phyloP scores from a whole-genome alignment of 2,888 invertebrate genomes.

The Cheilosia variabilis region DNA sequence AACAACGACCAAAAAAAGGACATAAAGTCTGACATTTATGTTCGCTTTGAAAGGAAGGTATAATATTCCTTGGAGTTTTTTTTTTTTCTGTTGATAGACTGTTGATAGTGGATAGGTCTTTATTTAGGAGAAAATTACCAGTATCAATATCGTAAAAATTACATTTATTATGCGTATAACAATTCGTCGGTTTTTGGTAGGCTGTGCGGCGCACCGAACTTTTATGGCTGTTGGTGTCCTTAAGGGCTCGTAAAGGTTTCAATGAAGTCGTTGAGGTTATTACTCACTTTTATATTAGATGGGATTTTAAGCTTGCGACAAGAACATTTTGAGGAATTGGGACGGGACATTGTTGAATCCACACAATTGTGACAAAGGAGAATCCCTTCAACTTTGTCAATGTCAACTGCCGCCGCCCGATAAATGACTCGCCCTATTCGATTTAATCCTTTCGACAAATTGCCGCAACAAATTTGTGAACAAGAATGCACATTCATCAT shows the following conservation, averaged over 20 bases:
- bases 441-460: constrained; percentile 63
- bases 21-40: constrained; percentile 69
- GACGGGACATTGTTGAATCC: background rate
- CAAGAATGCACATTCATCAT: constrained; percentile 40
- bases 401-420: constrained; percentile 6
- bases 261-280: constrained; percentile 23
- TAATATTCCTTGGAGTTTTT: background rate
- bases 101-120: constrained; percentile 47
- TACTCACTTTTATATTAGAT: constrained; percentile 11
- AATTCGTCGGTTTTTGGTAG: constrained; percentile 14
- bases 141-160: constrained; percentile 70
- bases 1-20: constrained; percentile 56
- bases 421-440: constrained; percentile 27
- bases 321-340: background rate
- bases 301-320: constrained; percentile 6
- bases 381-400: background rate
- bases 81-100: constrained; percentile 47
- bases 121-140: constrained; percentile 60
- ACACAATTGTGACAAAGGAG: background rate
- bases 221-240: constrained; percentile 11
- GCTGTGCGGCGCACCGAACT: constrained; percentile 32
- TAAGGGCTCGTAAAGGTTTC: constrained; percentile 46
- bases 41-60: constrained; percentile 40
- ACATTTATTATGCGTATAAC: constrained; percentile 69
- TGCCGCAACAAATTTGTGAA: constrained; percentile 62